Evolutionary conservation across 2,888 invertebrate species (phyloP).

Genomic region (Polietes domitor): DNA sequence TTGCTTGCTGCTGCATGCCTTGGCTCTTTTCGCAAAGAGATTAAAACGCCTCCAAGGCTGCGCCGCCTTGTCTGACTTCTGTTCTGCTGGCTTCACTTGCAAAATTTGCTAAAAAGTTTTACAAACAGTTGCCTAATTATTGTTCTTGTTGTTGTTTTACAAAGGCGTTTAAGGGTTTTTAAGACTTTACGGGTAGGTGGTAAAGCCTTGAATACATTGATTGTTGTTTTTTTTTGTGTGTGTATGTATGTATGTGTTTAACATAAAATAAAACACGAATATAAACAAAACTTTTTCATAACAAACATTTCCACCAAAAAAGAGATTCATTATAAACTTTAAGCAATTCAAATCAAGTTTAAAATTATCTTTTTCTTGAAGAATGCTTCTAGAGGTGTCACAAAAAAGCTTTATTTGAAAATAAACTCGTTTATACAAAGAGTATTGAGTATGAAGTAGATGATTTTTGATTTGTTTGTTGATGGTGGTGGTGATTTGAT

Average conservation of each 20-base stretch:
- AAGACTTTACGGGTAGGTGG: slow-evolving; percentile 15
- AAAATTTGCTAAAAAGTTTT: slow-evolving; percentile 63
- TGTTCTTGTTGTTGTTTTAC: slow-evolving; percentile 1
- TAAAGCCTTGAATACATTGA: slow-evolving; percentile 37
- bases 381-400: not conserved
- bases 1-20: slow-evolving; percentile 20
- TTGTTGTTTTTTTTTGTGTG: slow-evolving; percentile 12
- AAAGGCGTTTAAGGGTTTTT: slow-evolving; percentile 35
- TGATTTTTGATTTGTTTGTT: slow-evolving; percentile 1
- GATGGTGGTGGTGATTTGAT: not conserved
- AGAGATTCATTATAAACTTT: slow-evolving; percentile 30
- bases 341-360: slow-evolving; percentile 3
- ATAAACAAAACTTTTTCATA: slow-evolving; percentile 36
- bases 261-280: slow-evolving; percentile 36
- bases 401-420: slow-evolving; percentile 29
- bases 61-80: slow-evolving; percentile 10
- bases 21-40: not conserved
- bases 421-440: not conserved
- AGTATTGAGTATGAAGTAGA: not conserved
- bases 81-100: slow-evolving; percentile 49
- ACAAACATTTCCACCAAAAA: slow-evolving; percentile 7
- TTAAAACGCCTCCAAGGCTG: not conserved
- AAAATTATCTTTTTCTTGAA: not conserved
- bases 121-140: slow-evolving; percentile 25
- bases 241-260: no score